Conservation (phyloP, 2,888 invertebrate genomes). For the Timandra comae region DNA sequence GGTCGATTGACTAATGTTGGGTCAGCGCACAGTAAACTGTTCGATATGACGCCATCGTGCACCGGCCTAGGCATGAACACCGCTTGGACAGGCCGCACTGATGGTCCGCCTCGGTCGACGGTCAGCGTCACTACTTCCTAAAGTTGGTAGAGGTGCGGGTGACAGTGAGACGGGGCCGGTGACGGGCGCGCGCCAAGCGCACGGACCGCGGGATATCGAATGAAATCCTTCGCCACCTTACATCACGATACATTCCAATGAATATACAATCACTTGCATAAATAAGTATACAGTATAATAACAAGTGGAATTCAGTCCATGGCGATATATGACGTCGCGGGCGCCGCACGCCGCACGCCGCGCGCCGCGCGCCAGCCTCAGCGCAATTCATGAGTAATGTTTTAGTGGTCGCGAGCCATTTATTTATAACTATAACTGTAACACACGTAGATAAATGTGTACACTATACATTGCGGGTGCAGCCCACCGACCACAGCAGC, state of each 20-base stretch:
- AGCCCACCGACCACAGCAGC: background rate
- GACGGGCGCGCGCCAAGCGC: too few species aligned
- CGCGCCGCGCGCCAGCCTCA: slow-evolving; percentile 28
- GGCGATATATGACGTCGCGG: slow-evolving; percentile 20
- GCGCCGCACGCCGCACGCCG: background rate
- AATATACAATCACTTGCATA: slow-evolving; percentile 36
- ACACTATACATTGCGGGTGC: slow-evolving; percentile 23
- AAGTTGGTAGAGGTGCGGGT: too few species aligned
- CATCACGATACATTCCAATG: slow-evolving; percentile 34
- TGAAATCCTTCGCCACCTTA: slow-evolving; percentile 20
- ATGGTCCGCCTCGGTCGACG: too few species aligned
- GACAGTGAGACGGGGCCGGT: too few species aligned
- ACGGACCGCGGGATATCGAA: background rate
- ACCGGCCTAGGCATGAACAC: too few species aligned
- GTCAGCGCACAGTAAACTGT: too few species aligned
- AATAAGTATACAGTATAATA: slow-evolving; percentile 24
- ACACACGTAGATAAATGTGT: slow-evolving; percentile 55
- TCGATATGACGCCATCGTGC: too few species aligned
- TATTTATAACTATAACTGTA: slow-evolving; percentile 66
- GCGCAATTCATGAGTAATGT: slow-evolving; percentile 49
- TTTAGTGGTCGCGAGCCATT: slow-evolving; percentile 34
- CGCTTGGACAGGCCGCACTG: background rate
- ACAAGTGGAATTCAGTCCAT: slow-evolving; percentile 22
- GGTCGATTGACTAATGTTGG: too few species aligned
- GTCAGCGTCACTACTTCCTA: too few species aligned